These are phyloP conservation scores for Leptinotarsa peninsularis DNA, from an alignment of 2,888 invertebrate genomes.

Conservation along the genomic window DNA sequence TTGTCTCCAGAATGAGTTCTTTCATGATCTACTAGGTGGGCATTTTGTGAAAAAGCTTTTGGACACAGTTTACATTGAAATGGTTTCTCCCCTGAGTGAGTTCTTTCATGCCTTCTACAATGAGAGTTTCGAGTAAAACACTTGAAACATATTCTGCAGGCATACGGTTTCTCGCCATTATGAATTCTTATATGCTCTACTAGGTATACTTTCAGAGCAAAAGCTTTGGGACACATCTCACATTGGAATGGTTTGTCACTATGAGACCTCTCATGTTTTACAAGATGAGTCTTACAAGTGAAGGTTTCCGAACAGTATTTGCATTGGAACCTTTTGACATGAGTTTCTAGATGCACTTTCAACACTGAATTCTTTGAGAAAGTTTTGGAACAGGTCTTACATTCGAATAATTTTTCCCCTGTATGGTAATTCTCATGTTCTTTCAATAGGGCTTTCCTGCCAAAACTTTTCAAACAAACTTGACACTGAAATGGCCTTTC, in stretches of 20 bases:
- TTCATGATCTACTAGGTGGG: background rate
- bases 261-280: background rate
- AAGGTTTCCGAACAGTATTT: background rate
- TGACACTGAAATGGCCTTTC: conserved; percentile 13
- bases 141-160: background rate
- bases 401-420: conserved; percentile 73
- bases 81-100: background rate
- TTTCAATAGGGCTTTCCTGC: background rate
- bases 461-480: conserved; percentile 3
- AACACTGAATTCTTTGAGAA: conserved; percentile 73
- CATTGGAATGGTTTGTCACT: background rate
- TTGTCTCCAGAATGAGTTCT: background rate
- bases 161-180: conserved; percentile 1
- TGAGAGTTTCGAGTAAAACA: background rate
- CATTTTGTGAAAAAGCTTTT: background rate
- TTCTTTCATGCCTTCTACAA: background rate
- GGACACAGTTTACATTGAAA: background rate
- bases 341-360: conserved; percentile 75
- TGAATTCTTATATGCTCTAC: background rate
- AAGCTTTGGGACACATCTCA: background rate
- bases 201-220: background rate
- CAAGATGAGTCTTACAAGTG: background rate
- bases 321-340: conserved; percentile 1
- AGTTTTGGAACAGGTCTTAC: conserved; percentile 74
- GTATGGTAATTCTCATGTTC: conserved; percentile 65